Evolutionary conservation across 2,797 vertebrate genomes (phyloP).

Genomic region (Platyrinchus mystaceus): DNA sequence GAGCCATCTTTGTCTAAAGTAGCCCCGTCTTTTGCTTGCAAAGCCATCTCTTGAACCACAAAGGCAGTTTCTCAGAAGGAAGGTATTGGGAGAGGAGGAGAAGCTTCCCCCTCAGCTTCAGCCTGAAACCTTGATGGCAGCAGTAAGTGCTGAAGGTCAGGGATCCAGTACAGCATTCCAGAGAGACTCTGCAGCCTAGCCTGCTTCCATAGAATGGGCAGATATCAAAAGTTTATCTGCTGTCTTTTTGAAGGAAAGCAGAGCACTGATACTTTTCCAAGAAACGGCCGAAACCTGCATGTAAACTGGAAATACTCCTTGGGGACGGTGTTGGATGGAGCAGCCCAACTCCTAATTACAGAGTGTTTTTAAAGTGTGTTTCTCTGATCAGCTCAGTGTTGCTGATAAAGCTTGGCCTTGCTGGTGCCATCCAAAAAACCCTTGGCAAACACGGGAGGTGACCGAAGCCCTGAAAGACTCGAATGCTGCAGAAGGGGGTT

Average conservation of each 20-base stretch:
- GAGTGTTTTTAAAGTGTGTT: not conserved
- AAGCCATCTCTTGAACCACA: not conserved
- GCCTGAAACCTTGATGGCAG: not conserved
- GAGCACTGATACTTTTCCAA: slow-evolving; percentile 9
- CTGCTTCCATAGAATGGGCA: not conserved
- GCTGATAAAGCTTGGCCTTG: not conserved
- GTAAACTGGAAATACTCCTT: not conserved
- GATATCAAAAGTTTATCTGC: slow-evolving; percentile 26
- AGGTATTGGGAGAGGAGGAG: not conserved
- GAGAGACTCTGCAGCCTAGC: not conserved
- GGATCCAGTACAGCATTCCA: not conserved
- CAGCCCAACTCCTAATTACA: not conserved
- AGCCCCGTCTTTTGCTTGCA: not conserved
- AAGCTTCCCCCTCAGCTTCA: not conserved
- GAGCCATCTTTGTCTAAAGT: not conserved
- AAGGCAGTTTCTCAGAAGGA: not conserved
- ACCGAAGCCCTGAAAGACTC: not conserved
- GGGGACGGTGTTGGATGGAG: not conserved
- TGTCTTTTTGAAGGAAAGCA: slow-evolving; percentile 34
- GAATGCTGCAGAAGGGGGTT: not conserved
- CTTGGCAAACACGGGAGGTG: not conserved
- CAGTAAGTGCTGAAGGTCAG: not conserved
- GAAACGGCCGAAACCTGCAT: not conserved
- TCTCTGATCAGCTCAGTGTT: not conserved
- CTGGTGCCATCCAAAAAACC: not conserved